Base-by-base conservation (phyloP, 2,113 vertebrate genomes). In the Neogobius melanostomus region DNA sequence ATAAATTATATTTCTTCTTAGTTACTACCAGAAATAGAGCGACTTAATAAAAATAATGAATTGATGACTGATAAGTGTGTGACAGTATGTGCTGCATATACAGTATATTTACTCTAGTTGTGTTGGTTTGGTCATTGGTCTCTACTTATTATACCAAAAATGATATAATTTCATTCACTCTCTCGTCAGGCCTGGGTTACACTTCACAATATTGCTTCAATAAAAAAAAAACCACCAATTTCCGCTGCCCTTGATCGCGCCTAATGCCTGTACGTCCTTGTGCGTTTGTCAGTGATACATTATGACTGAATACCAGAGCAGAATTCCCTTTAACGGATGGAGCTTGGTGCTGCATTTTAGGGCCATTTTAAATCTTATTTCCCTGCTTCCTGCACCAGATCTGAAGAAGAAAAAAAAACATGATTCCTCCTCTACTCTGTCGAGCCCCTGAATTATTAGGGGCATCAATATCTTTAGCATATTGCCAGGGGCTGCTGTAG, bases 391-490 rank as follows among this genome's bases (percentile, higher is more conserved):
- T 82, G 83, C 47, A 69, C 49, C 64, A 84, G 77, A 89, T 86
- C 78, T 86, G 45, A 86, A 76, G 69, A 4, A 21, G 67, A 65
- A 56, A 36, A 62, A 62, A 78, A 81, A 79, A 84, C 53, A 56
- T 11, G 70, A 85, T 75, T 77, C 75, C 80, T 87, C 81, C 76
- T 80, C 74, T 79, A 80, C 82, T 81, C 85, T 82, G 82, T 87
- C 79, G 63, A 87, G 89, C 80, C 92, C 93, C 87, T 93, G 95
- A 98, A 96, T 96, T 96, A 98, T 97, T 96, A 97, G 95, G 95
- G 93, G 92, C 96, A 99, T 98, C 96, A 95, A 96, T 98, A 97
- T 96, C 94, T 92, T 91, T 94, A 93, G 94, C 92, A 93, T 92
- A 93, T 94, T 92, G 95, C 94, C 96, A 94, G 94, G 94, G 94